Evolutionary conservation across 1,140 invertebrate species (phyloP), one percentile per base, ranked within the genome.

Genomic region (Bursaphelenchus mucronatus): DNA sequence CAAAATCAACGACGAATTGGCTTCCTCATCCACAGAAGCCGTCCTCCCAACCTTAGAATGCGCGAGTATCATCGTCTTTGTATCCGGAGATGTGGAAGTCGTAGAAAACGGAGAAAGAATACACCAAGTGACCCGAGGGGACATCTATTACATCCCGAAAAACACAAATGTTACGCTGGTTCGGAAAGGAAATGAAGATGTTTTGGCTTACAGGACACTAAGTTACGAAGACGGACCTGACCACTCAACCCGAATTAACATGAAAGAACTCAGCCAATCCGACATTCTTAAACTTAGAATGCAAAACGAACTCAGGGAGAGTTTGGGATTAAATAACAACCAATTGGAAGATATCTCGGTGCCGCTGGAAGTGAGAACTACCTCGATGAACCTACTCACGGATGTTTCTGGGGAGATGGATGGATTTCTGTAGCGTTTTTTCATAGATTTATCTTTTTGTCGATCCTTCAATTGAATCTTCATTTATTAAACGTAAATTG

Each of bases 121-220:
- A 46, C 15, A 61, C 57, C 15, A 47, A 11, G 19, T 21, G 21
- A 49, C 17, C 21, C 75, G 74, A 30, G 74, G 74, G 43, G 74
- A 76, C 55, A 76, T 76, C 46, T 67, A 70, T 21, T 76, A 76
- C 55, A 76, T 76, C 58, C 74, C 74, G 21, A 67, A 70, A 55
- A 41, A 43, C 41, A 71, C 10, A 19, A 41, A 9, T 41, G 21
- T 69, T 41, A 47, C 10, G n/a, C 47, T 52, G 57, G 15, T n/a
- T 45, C 30, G 46, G 21, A 10, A 21, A 10, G 17, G 50, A 19
- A 30, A 52, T 39, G 43, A 65, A 50, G 41, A 56, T 39, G 21
- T 76, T 15, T 44, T 73, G 4, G 74, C 75, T 54, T 76, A 74
- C 61, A 43, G 74, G 54, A 76, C 74, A 15, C 76, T 76, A 67